Base-by-base conservation (phyloP, 2,888 invertebrate species). In the Icerya purchasi region DNA sequence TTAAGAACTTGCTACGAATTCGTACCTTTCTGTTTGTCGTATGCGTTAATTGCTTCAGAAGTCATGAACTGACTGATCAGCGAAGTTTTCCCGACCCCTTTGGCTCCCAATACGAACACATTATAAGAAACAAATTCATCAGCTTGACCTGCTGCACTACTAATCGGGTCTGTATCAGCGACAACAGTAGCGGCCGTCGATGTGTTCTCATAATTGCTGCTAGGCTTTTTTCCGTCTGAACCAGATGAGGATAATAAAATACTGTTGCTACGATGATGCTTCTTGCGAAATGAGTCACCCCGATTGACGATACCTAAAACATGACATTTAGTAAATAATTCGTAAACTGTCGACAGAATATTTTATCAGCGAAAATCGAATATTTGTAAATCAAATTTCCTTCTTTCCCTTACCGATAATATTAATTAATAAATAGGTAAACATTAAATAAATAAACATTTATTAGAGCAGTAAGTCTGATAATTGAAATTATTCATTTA, bases 41-140 rank as follows among this genome's bases (percentile, higher is more conserved):
- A 92, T 25, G 91, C 89, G 70, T 92, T 91, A 69, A 91, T 89
- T 71, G 89, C 89, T 70, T 92, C 92, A 66, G 89, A 90, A 61
- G 92, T 91, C 78, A 87, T 87, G 69, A 93, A 88, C 73, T 90
- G 90, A 68, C 83, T 83, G 70, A 88, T 80, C 8, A 90, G 77
- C 0, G 89, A 85, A 0, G 86, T 83, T 73, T 91, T 90, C 57
- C 89, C 90, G 50, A 87, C 87, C 0, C 86, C 86, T 3, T 81
- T 78, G 0, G 84, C 81, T 1, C 88, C 88, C 2, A 87, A 72
- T 76, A 88, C 81, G 52, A 84, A 83, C 10, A 91, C 88, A 10
- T 74, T 74, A 71, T 80, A 82, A 60, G 75, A 74, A 54, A 71
- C 66, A 60, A 54, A 52, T 57, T 49, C 63, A 24, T 61, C 62